phyloP scores from a whole-genome alignment of 2,113 vertebrate species.

The Onychostruthus taczanowskii region DNA sequence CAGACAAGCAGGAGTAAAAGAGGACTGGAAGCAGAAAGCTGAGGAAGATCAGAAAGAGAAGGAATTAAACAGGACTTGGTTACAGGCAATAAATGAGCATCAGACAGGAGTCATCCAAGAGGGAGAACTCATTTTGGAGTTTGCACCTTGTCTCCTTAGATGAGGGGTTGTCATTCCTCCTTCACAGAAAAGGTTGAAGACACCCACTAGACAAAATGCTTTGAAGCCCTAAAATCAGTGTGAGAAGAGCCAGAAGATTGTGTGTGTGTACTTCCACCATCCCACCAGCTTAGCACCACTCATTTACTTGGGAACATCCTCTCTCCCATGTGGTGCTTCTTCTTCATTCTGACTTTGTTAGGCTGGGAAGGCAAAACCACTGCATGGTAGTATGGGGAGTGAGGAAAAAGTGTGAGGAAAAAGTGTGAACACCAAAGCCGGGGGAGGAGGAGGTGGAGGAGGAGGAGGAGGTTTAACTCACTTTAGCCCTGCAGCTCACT shows the following conservation, averaged over 20 bases:
- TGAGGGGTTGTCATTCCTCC: neutral
- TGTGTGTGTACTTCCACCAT: neutral
- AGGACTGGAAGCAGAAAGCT: neutral
- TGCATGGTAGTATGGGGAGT: neutral
- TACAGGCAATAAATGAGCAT: neutral
- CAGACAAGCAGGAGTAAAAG: neutral
- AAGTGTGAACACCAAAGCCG: neutral
- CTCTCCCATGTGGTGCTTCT: neutral
- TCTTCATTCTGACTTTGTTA: neutral
- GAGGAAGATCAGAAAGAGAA: neutral
- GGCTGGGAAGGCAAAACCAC: neutral
- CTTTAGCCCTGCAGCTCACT: accelerated
- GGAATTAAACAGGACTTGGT: neutral
- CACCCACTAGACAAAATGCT: neutral
- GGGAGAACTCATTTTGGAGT: neutral
- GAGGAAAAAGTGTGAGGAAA: neutral
- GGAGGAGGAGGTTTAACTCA: neutral
- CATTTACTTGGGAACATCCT: neutral
- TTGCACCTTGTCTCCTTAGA: neutral
- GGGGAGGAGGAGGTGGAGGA: neutral
- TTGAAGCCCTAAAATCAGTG: neutral
- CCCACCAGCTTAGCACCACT: neutral
- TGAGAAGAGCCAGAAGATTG: neutral
- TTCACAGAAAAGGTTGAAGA: neutral
- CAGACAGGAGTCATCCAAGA: neutral